Evolutionary conservation across 1,140 invertebrate species (phyloP), one percentile per base, ranked within the genome.

Genomic region (Zaprionus capensis): DNA sequence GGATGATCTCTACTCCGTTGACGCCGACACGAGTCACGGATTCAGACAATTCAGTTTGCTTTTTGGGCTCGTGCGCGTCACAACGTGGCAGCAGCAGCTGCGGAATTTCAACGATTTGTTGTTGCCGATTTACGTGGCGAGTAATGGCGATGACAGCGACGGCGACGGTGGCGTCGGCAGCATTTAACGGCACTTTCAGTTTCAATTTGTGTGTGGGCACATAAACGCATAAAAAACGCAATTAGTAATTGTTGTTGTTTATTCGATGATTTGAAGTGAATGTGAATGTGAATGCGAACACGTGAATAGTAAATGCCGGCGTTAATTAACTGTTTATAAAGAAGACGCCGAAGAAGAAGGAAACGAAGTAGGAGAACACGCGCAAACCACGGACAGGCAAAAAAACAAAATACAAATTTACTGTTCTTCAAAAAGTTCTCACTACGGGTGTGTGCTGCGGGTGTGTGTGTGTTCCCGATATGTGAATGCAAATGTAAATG

Each of bases 61-160:
- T 88, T 90, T 51, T 68, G 84, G 71, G 68, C 57, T 76, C 85
- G 81, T 64, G 63, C 69, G 78, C 74, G 56, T 66, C 74, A 75
- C 85, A 87, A 68, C 84, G 74, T 55, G 24, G 28, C 67, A 49
- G 57, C 70, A 22, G 65, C 65, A 65, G 55, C 15, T 34, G 26
- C 49, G 20, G 46, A 51, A 9, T 51, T 36, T 58, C 11, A 22
- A n/a, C 41, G 15, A 12, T 17, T n/a, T 41, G 28, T 22, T 62
- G 17, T 62, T 56, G 49, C 38, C 41, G 31, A 20, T 14, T 61
- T 36, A 14, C 28, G 63, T 41, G 38, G 17, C 22, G 20, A 34
- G 9, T 34, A 2, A 34, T 34, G 31, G 31, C 9, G 9, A 34
- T 34, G 31, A 12, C 59, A 24, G 58, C 69, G 41, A 41, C 14